Conservation (phyloP, 2,797 vertebrate species). For the Psittacula echo region DNA sequence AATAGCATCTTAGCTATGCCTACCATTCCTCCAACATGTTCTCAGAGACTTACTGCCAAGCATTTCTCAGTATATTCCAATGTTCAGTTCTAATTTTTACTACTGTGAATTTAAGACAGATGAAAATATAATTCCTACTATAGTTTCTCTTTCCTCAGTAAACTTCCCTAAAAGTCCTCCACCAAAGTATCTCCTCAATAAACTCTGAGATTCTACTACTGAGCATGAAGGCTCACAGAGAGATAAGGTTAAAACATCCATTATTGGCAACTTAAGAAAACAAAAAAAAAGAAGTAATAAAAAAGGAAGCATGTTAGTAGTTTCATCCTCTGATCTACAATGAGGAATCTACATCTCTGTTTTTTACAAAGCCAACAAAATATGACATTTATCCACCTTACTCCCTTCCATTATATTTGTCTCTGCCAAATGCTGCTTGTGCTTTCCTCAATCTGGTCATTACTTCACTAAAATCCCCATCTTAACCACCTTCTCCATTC, state of each 20-base stretch:
- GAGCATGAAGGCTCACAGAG: neutral
- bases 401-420: neutral
- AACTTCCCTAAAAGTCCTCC: neutral
- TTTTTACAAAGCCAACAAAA: neutral
- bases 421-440: neutral
- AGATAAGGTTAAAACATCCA: neutral
- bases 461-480: neutral
- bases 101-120: neutral
- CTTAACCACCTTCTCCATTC: neutral
- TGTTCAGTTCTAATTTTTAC: neutral
- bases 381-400: neutral
- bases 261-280: neutral
- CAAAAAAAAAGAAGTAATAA: neutral
- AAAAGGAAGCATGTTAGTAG: neutral
- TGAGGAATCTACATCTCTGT: neutral
- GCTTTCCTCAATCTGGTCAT: neutral
- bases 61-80: neutral
- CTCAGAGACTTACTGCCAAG: neutral
- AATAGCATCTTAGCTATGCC: neutral
- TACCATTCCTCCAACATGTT: neutral
- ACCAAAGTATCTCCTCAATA: neutral
- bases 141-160: neutral
- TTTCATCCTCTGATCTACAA: neutral
- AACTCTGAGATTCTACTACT: neutral
- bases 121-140: neutral